Percentiles rank a stretch among this genome's conserved stretches.
phyloP scores from a whole-genome alignment of 2,113 vertebrate genomes.

The Pachycephala philippinensis region DNA sequence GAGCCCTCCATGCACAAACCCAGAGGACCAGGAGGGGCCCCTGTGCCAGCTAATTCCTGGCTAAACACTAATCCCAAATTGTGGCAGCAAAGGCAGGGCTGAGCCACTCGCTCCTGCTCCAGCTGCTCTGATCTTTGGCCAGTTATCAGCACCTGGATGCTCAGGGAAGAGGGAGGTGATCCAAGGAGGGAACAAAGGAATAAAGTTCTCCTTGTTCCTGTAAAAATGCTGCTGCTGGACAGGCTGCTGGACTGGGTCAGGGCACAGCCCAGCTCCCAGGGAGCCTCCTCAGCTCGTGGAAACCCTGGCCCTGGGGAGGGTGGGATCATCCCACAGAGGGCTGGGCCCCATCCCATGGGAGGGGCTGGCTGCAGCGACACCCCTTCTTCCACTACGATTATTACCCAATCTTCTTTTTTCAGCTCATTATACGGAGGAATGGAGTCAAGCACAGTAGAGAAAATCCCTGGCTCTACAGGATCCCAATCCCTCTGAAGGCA shows the following conservation, averaged over 20 bases:
- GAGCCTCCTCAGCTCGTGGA: not conserved
- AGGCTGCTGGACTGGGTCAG: not conserved
- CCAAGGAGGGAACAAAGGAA: not conserved
- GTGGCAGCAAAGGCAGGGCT: not conserved
- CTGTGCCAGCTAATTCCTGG: not conserved
- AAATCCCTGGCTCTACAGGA: not conserved
- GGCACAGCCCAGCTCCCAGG: not conserved
- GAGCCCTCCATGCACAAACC: not conserved
- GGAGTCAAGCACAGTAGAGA: not conserved
- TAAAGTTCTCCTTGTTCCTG: not conserved
- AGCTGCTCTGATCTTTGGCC: slow-evolving; percentile 13
- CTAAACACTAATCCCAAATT: not conserved
- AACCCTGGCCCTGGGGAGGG: not conserved
- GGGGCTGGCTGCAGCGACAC: fast-evolving
- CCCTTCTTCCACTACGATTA: not conserved
- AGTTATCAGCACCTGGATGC: slow-evolving; percentile 11
- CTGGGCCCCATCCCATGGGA: not conserved
- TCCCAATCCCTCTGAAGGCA: not conserved
- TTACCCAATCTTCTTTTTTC: not conserved
- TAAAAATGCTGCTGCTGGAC: not conserved
- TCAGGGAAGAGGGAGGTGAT: not conserved
- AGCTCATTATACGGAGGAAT: not conserved
- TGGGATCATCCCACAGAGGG: fast-evolving
- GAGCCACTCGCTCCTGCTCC: not conserved
- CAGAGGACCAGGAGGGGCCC: not conserved